Base-by-base conservation (phyloP, 1,140 invertebrate species). In the Galendromus occidentalis region DNA sequence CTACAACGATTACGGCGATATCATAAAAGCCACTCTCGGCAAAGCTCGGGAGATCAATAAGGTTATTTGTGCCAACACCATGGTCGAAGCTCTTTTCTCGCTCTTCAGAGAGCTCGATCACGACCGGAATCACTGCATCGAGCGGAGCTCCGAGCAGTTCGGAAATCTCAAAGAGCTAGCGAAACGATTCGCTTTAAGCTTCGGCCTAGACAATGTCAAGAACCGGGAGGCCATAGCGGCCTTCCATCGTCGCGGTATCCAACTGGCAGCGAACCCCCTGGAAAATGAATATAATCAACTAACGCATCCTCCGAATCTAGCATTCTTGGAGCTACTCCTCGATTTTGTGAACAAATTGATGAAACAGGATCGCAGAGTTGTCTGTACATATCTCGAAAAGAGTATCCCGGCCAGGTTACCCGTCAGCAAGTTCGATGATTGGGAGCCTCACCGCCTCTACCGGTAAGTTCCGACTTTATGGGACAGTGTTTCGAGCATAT, bases 1-100 rank as follows among this genome's bases (percentile, higher is more conserved):
- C 75, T 97, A 95, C 74, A 94, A 94, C 75, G 91, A 98, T 75
- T 98, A 96, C 79, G 95, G 95, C n/a, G 95, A 98, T 75, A 99
- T 99, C 65, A 96, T 99, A 64, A 98, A 98, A 79, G 85, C 87
- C 12, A 96, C 94, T 1, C 78, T 99, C 69, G 87, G 88, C 64
- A 98, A 97, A 78, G 89, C 91, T 1, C 80, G 93, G 68, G 95
- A 99, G 77, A 96, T 98, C 63, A 96, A 95, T 78, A 97, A 96
- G 80, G 85, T 92, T 0, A 87, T 88, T 73, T 97, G 93, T 77
- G 92, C 93, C 4, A 80, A 93, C 69, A 96, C 91, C 2, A 91
- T 98, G 82, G 85, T 89, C 51, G 79, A 91, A 7, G 92, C 91
- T 75, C 82, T 96, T 70, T 91, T 86, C 71, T 85, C 83, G 74